Percentiles rank a stretch among this genome's conserved stretches.
Conservation (phyloP, 1,140 invertebrate genomes). For the Heterodera schachtii region DNA sequence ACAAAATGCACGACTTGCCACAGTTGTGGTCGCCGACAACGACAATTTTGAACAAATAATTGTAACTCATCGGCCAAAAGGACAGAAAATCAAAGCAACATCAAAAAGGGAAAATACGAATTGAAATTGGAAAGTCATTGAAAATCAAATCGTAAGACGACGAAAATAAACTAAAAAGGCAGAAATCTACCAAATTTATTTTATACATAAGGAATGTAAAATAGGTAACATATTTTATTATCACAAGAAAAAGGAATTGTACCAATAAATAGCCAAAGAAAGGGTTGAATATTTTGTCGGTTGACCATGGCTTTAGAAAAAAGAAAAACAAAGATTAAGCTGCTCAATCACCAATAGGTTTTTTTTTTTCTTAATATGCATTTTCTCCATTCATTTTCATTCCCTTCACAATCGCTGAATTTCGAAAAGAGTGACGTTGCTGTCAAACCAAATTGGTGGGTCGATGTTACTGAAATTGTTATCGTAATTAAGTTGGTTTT, state of each 20-base stretch:
- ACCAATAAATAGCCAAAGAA: not conserved
- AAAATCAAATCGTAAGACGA: not conserved
- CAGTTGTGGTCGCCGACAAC: slow-evolving; percentile 65
- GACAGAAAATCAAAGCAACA: not conserved
- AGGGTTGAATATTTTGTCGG: not conserved
- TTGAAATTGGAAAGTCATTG: not conserved
- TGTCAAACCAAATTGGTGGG: slow-evolving; percentile 99
- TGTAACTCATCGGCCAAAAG: slow-evolving; percentile 58
- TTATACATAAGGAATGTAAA: not conserved
- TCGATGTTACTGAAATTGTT: slow-evolving; percentile 81
- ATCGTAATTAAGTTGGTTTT: slow-evolving; percentile 33
- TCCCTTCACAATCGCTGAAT: slow-evolving; percentile 45
- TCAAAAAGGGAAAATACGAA: not conserved
- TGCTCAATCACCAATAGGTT: slow-evolving; percentile 1
- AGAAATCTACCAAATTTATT: not conserved
- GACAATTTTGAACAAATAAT: slow-evolving; percentile 65
- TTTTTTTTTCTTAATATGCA: not conserved
- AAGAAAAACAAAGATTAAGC: not conserved
- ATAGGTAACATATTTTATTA: not conserved
- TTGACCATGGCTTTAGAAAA: slow-evolving; percentile 10
- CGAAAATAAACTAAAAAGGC: too few species aligned
- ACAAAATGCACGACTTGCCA: slow-evolving; percentile 61
- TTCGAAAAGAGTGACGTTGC: slow-evolving; percentile 96
- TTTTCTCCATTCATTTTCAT: not conserved
- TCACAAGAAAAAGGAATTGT: not conserved